A percentile compares a stretch with the other conserved stretches of the same genome.
Conservation (phyloP, 2,113 vertebrate genomes). For the Neomonachus schauinslandi region DNA sequence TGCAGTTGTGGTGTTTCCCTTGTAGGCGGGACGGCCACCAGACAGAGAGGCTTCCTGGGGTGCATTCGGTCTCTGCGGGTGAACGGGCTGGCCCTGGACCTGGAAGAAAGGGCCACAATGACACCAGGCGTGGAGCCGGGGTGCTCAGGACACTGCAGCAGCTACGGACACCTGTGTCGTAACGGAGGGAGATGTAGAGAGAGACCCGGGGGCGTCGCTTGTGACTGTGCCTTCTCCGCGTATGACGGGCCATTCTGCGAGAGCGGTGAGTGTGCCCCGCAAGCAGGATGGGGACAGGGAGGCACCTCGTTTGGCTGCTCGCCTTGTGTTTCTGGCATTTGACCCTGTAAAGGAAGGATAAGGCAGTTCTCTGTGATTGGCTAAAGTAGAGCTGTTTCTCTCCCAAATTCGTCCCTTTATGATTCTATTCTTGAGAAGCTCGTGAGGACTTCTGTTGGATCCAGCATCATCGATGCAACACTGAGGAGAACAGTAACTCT, state of each 20-base stretch:
- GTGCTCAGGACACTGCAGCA: slow-evolving; percentile 94
- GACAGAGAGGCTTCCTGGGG: slow-evolving; percentile 93
- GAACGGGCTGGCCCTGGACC: slow-evolving; percentile 91
- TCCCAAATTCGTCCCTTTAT: not conserved
- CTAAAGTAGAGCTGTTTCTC: not conserved
- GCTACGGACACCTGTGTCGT: slow-evolving; percentile 92
- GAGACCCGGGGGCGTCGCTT: slow-evolving; percentile 88
- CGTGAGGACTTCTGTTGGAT: not conserved
- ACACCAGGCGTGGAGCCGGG: slow-evolving; percentile 93
- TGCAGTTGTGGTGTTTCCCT: not conserved
- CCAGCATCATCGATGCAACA: rapidly evolving
- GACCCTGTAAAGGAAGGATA: not conserved
- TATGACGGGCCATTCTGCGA: slow-evolving; percentile 91
- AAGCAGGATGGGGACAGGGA: not conserved
- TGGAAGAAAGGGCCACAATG: slow-evolving; percentile 92
- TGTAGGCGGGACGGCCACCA: slow-evolving; percentile 93
- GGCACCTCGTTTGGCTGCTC: not conserved
- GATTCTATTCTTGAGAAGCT: not conserved
- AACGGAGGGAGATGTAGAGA: slow-evolving; percentile 91
- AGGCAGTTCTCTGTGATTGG: not conserved
- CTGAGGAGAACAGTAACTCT: rapidly evolving
- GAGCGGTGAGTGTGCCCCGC: slow-evolving; percentile 83
- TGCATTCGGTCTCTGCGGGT: slow-evolving; percentile 93
- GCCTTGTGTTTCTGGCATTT: not conserved
- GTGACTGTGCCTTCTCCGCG: slow-evolving; percentile 90